A percentile compares a stretch with the other conserved stretches of the same genome.
Conservation (phyloP, 1,140 invertebrate genomes). For the Saccostrea cuccullata region DNA sequence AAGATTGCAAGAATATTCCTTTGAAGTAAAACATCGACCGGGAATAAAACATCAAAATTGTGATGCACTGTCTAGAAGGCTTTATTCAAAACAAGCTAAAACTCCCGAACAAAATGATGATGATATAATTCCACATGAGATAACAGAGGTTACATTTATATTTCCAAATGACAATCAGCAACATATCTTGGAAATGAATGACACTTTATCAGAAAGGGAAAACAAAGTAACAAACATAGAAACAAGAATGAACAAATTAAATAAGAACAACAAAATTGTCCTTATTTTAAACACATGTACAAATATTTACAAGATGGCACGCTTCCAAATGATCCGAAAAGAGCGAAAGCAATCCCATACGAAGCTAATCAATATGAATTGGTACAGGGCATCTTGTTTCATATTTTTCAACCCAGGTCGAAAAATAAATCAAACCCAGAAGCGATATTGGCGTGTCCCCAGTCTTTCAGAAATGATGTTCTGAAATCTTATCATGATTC, state of each 20-base stretch:
- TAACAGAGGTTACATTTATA: neutral
- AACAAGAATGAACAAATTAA: neutral
- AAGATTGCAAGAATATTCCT: neutral
- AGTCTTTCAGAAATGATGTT: slow-evolving; percentile 38
- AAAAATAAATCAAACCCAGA: neutral
- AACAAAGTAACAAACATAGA: neutral
- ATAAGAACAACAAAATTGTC: neutral
- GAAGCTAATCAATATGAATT: slow-evolving; percentile 51
- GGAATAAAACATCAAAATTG: neutral
- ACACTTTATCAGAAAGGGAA: neutral
- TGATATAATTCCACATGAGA: neutral
- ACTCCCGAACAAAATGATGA: neutral
- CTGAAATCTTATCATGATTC: slow-evolving; percentile 54
- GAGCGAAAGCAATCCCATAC: slow-evolving; percentile 36
- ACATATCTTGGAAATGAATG: neutral
- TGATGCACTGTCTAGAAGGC: neutral
- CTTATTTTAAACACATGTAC: neutral
- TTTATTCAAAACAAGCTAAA: neutral
- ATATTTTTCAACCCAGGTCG: slow-evolving; percentile 32
- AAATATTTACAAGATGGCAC: neutral
- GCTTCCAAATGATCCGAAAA: slow-evolving; percentile 7
- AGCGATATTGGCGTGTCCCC: slow-evolving; percentile 51
- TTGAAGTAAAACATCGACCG: too few species aligned
- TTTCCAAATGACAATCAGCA: neutral
- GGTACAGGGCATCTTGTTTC: slow-evolving; percentile 44